Conservation (phyloP, 2,113 vertebrate species). For the Lepus europaeus region DNA sequence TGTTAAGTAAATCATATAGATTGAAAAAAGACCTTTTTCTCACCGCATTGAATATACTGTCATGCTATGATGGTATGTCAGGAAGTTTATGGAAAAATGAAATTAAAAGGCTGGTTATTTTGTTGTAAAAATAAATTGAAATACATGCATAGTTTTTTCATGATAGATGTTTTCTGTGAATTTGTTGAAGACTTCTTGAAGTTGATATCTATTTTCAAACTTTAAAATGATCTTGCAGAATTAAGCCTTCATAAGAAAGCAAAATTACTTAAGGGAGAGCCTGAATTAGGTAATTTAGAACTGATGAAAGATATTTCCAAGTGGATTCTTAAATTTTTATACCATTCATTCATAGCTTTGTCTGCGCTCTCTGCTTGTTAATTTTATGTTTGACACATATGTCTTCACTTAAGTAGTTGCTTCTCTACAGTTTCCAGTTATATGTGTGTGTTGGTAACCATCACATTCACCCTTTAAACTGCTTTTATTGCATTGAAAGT, state of each 20-base stretch:
- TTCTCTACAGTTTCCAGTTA: constrained; percentile 71
- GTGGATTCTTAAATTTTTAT: constrained; percentile 84
- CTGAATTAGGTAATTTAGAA: constrained; percentile 80
- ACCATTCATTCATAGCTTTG: constrained; percentile 82
- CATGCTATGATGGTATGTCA: not conserved
- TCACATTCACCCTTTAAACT: constrained; percentile 83
- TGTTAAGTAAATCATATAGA: constrained; percentile 67
- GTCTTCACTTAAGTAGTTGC: constrained; percentile 69
- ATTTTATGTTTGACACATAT: constrained; percentile 77
- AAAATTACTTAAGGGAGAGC: constrained; percentile 69
- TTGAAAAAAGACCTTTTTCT: not conserved
- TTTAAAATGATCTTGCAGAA: constrained; percentile 51
- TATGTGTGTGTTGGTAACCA: constrained; percentile 69
- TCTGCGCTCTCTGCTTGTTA: constrained; percentile 84
- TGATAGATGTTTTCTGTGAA: no score
- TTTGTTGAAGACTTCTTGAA: no score
- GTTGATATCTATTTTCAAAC: constrained; percentile 6
- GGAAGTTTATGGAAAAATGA: no score
- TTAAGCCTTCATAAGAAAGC: constrained; percentile 68
- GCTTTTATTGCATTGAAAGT: constrained; percentile 65
- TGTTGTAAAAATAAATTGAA: no score
- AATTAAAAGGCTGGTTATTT: no score
- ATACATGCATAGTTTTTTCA: no score
- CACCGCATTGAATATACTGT: not conserved
- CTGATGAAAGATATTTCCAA: constrained; percentile 82